These are phyloP conservation scores for Pachycephala philippinensis DNA, from an alignment of 2,113 vertebrate genomes.

Conservation along the genomic window DNA sequence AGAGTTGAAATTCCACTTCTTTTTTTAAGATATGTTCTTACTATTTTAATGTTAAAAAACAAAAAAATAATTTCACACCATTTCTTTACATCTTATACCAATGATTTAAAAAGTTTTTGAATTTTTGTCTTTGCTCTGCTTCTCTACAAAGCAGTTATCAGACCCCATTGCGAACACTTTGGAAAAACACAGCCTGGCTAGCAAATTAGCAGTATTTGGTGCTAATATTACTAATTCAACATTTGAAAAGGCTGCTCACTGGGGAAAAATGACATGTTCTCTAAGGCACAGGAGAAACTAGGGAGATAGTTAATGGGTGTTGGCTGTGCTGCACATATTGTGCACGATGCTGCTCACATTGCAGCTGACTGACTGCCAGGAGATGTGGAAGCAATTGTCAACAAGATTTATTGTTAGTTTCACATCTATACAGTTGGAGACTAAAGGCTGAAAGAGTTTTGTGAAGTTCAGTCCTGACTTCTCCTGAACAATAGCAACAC, in stretches of 20 bases:
- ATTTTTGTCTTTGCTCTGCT: constrained; percentile 59
- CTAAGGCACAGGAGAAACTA: constrained; percentile 70
- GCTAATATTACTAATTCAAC: constrained; percentile 78
- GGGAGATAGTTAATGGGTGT: constrained; percentile 78
- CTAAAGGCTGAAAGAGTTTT: constrained; percentile 66
- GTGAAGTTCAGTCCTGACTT: constrained; percentile 52
- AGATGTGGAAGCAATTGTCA: constrained; percentile 75
- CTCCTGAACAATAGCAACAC: constrained; percentile 51
- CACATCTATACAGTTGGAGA: constrained; percentile 68
- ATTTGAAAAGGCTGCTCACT: constrained; percentile 71
- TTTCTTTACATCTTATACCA: constrained; percentile 14
- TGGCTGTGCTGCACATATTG: constrained; percentile 53
- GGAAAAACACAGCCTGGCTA: constrained; percentile 67
- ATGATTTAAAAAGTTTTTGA: constrained; percentile 54
- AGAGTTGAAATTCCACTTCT: neutral
- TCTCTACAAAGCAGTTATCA: constrained; percentile 58
- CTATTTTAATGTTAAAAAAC: neutral
- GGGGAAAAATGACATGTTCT: constrained; percentile 76
- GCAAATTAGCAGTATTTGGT: constrained; percentile 75
- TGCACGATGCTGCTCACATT: constrained; percentile 56
- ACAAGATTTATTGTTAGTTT: constrained; percentile 74
- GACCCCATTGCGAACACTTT: constrained; percentile 50
- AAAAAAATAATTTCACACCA: neutral
- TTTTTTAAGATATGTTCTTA: neutral
- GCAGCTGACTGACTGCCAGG: constrained; percentile 73